Conservation (phyloP, 2,113 vertebrate genomes). For the Hippoglossus stenolepis region DNA sequence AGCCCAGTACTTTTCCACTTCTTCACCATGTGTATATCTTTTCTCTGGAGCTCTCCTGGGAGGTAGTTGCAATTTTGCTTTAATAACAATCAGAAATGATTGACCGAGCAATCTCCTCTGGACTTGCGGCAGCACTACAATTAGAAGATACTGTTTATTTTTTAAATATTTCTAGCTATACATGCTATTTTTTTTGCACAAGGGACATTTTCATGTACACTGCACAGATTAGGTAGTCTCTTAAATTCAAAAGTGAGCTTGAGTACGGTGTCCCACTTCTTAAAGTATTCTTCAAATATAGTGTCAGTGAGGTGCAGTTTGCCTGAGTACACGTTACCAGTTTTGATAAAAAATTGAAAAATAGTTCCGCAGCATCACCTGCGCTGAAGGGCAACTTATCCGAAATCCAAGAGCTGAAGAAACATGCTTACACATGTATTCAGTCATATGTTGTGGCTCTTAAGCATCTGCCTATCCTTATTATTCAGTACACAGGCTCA, state of each 20-base stretch:
- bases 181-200: not conserved
- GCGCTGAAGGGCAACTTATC: not conserved
- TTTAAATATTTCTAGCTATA: not conserved
- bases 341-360: not conserved
- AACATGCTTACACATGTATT: not conserved
- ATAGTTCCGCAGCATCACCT: not conserved
- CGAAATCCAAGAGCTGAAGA: not conserved
- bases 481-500: conserved; percentile 3
- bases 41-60: fast-evolving
- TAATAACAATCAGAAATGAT: not conserved
- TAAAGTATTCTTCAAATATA: not conserved
- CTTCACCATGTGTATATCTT: fast-evolving
- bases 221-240: not conserved
- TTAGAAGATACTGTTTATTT: not conserved
- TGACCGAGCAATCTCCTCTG: too few species aligned
- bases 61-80: fast-evolving
- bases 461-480: not conserved
- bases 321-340: not conserved
- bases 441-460: not conserved
- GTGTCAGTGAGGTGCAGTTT: not conserved
- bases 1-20: conserved; percentile 44
- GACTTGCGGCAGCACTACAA: conserved; percentile 8
- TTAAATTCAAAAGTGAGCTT: not conserved
- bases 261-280: not conserved
- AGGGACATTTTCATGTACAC: not conserved